These are phyloP conservation scores for Ecliptopera silaceata DNA, from an alignment of 2,888 invertebrate genomes.

Conservation along the genomic window DNA sequence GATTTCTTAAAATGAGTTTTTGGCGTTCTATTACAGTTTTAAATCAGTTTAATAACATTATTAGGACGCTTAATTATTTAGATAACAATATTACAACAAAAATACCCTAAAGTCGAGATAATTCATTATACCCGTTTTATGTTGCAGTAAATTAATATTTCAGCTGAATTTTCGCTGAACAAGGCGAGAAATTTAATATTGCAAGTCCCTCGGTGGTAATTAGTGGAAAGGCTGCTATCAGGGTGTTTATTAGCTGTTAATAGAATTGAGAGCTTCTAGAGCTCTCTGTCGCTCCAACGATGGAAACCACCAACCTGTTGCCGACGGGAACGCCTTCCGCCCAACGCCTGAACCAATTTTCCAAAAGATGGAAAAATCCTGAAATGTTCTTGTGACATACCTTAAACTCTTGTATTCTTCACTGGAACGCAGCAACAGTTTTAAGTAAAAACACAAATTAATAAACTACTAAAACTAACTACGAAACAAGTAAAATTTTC, in stretches of 20 bases:
- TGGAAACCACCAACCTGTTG: conserved; percentile 71
- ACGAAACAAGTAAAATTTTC: conserved; percentile 23
- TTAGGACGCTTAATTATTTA: background rate
- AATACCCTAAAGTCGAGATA: conserved; percentile 28
- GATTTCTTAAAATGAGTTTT: background rate
- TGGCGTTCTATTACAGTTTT: background rate
- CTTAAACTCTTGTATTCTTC: conserved; percentile 28
- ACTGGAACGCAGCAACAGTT: conserved; percentile 36
- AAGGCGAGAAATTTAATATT: conserved; percentile 61
- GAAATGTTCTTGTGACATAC: conserved; percentile 36
- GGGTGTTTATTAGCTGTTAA: conserved; percentile 72
- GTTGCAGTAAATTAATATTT: conserved; percentile 53
- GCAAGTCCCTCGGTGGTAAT: conserved; percentile 62
- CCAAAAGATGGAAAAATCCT: conserved; percentile 33
- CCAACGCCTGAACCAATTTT: conserved; percentile 58
- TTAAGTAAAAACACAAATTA: conserved; percentile 63
- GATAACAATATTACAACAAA: conserved; percentile 17
- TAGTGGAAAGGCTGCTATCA: conserved; percentile 62
- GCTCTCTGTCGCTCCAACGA: conserved; percentile 53
- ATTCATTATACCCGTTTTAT: conserved; percentile 46
- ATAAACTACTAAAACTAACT: conserved; percentile 39
- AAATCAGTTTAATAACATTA: background rate
- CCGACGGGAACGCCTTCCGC: conserved; percentile 80
- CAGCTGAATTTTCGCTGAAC: conserved; percentile 49
- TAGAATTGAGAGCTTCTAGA: conserved; percentile 63